A percentile compares a stretch with the other conserved stretches of the same genome.
These are phyloP conservation scores for Mantis religiosa DNA, from an alignment of 2,888 invertebrate genomes.

Conservation along the genomic window DNA sequence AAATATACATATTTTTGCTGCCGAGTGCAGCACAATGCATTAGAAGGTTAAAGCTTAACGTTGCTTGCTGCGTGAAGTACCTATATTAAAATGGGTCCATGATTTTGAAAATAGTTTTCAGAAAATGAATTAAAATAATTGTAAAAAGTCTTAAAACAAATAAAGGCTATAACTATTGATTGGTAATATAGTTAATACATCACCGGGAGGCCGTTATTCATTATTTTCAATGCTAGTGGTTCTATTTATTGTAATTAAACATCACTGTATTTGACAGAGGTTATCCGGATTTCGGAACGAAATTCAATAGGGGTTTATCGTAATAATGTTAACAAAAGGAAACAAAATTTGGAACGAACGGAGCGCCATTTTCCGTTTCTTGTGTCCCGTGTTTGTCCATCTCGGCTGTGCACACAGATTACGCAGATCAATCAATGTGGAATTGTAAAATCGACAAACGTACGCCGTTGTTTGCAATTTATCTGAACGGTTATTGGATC, in stretches of 20 bases:
- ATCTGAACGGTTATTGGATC: background rate
- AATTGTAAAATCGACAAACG: background rate
- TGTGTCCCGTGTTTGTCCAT: background rate
- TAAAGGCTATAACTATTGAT: too few species aligned
- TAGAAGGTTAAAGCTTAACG: too few species aligned
- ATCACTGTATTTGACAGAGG: background rate
- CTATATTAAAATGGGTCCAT: too few species aligned
- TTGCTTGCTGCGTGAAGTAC: too few species aligned
- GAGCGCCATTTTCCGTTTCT: background rate
- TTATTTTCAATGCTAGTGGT: background rate
- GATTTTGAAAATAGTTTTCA: too few species aligned
- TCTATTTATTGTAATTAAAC: background rate
- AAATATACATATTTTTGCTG: too few species aligned
- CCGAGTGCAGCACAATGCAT: too few species aligned
- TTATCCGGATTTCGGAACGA: background rate
- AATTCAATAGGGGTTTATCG: background rate
- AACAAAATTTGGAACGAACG: background rate
- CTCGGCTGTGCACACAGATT: conserved; percentile 10
- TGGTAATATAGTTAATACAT: too few species aligned
- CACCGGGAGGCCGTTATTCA: too few species aligned
- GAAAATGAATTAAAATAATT: too few species aligned
- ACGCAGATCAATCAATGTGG: conserved; percentile 6
- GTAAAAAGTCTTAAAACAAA: too few species aligned
- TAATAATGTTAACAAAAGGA: background rate
- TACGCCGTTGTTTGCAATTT: conserved; percentile 7